Evolutionary conservation across 1,140 invertebrate species (phyloP), one percentile per base, ranked within the genome.

Genomic region (Anthonomus grandis): DNA sequence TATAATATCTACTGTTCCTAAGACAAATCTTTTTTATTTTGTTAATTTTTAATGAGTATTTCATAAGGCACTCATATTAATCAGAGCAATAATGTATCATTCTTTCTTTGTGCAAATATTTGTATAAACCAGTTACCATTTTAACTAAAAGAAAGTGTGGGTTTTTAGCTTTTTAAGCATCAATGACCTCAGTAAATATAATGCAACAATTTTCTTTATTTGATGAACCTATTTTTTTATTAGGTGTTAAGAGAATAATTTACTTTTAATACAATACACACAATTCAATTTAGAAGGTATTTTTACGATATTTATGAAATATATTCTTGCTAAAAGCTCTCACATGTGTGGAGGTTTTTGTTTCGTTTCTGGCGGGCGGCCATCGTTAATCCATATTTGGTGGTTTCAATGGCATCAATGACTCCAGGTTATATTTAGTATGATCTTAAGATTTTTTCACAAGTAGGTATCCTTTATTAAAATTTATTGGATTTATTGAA

Each of bases 361-460:
- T 27, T 25, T 48, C 3, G 27, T 9, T 48, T 48, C 13, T 17
- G 18, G 31, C 19, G n/a, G 36, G 3, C 13, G 34, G 22, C 48
- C 48, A 50, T 50, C 48, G 39, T 37, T 38, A 50, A 27, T 34
- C 45, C 37, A 27, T 57, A 56, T 46, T 46, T 54, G 51, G 38
- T 22, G 23, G 21, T 24, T 37, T 38, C 18, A 52, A 25, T 34
- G 34, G 24, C 18, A 18, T 47, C 2, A 12, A 3, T 19, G 4
- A 42, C 4, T 10, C 4, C 2, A 13, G 18, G 10, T 15, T 9
- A 41, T 1, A 41, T 41, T 41, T 41, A 19, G 15, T 42, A 12
- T 34, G 10, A 34, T 34, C 13, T 34, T 34, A 10, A 13, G 31
- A 12, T 34, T 10, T 34, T 34, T 13, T 12, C 13, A 13, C 31